phyloP scores from a whole-genome alignment of 2,888 invertebrate species.

The Volucella bombylans region DNA sequence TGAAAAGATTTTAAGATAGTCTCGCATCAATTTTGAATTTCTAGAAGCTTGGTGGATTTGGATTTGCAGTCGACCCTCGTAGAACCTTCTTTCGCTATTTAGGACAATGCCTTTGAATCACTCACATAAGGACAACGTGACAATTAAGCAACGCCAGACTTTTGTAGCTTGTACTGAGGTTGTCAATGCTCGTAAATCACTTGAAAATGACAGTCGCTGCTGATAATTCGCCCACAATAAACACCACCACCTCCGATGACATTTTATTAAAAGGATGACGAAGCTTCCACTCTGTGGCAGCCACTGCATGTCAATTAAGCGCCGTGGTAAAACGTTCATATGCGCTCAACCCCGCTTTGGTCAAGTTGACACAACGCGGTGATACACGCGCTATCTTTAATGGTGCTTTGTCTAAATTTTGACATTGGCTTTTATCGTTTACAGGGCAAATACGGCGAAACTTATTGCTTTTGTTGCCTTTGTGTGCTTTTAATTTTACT shows the following conservation, averaged over 20 bases:
- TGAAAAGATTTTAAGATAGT: too few species aligned
- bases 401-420: conserved; percentile 29
- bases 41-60: too few species aligned
- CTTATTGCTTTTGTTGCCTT: conserved; percentile 39
- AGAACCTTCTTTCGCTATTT: too few species aligned
- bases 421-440: conserved; percentile 7
- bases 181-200: too few species aligned
- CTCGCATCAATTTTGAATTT: too few species aligned
- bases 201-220: background rate
- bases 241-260: background rate
- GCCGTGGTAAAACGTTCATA: background rate
- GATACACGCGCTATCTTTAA: conserved; percentile 29
- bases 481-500: conserved; percentile 31
- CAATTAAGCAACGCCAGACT: background rate
- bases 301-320: conserved; percentile 42
- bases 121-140: background rate
- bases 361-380: conserved; percentile 28
- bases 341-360: conserved; percentile 27
- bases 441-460: conserved; percentile 5
- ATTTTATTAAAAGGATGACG: conserved; percentile 28
- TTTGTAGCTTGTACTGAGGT: too few species aligned
- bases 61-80: too few species aligned
- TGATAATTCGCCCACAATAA: conserved; percentile 23
- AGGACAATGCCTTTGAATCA: too few species aligned
- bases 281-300: conserved; percentile 12